Evolutionary conservation across 2,113 vertebrate genomes (phyloP), one percentile per base, ranked within the genome.

Genomic region (Cephalopholis sonnerati): DNA sequence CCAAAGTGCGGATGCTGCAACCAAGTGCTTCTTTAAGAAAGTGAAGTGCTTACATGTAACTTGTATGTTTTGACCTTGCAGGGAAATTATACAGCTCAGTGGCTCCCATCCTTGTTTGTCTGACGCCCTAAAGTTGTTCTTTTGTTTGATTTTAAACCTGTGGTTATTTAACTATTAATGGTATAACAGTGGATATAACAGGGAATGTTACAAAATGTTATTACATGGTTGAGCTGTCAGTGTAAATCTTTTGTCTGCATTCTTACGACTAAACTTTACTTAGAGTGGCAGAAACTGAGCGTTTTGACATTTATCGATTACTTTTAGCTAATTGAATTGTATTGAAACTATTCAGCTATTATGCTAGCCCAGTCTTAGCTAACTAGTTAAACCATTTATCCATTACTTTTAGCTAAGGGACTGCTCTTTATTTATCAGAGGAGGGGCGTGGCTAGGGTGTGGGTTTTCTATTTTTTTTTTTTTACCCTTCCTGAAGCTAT

Each of bases 11-110:
- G 41, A 77, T 63, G 41, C 46, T 50, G 16, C 6, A 54, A 22
- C 11, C 46, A 27, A 80, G 46, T 59, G 73, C 59, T 58, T 74
- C 41, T 64, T 58, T 10, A 69, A 50, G 3, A 36, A 74, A 29
- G n/a, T 36, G 59, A 75, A 76, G 24, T 16, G 48, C 3, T 74
- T 63, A 44, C 41, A 44, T 12, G 8, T 13, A 50, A 63, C 70
- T 39, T 63, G 22, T 25, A 61, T 20, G 29, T 24, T 44, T 67
- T 63, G 17, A 50, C 20, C 27, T n/a, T 11, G 9, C 22, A 48
- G 61, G 22, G 51, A 12, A 15, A n/a, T n/a, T n/a, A 17, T 29
- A 25, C 10, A 39, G 27, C 5, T 24, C 54, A 59, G 64, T 22
- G 39, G 18, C 17, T 51, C 1, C 13, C 25, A 68, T 4, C 24